These are phyloP conservation scores for Mesoligia furuncula DNA, from an alignment of 2,888 invertebrate species.

Conservation along the genomic window DNA sequence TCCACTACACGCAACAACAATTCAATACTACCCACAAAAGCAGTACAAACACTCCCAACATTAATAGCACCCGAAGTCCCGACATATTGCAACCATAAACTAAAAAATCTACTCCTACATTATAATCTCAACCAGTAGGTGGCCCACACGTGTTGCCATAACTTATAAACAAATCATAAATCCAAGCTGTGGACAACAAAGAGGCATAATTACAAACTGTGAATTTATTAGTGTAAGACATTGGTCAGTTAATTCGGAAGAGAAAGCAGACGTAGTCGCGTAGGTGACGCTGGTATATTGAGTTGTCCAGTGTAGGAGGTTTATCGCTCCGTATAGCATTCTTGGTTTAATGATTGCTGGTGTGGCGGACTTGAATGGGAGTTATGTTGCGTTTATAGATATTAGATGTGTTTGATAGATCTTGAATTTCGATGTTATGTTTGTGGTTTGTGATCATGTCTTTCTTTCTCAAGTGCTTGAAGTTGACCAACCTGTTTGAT, in stretches of 20 bases:
- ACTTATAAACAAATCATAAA: constrained; percentile 64
- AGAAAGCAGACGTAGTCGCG: constrained; percentile 65
- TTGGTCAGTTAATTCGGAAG: constrained; percentile 63
- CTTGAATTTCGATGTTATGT: not conserved
- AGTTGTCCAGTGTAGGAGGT: constrained; percentile 51
- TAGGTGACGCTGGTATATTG: constrained; percentile 54
- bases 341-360: not conserved
- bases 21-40: not conserved
- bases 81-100: constrained; percentile 25
- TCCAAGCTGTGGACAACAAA: constrained; percentile 60
- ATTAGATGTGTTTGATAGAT: not conserved
- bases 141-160: constrained; percentile 39
- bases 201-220: constrained; percentile 65
- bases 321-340: constrained; percentile 45
- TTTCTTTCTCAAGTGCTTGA: not conserved
- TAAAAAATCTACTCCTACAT: constrained; percentile 1
- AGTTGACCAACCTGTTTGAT: not conserved
- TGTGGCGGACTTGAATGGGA: not conserved
- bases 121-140: constrained; percentile 29
- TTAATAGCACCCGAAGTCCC: not conserved
- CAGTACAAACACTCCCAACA: not conserved
- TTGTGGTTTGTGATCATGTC: not conserved
- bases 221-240: constrained; percentile 60
- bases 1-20: not conserved
- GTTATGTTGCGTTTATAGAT: constrained; percentile 9